Conservation (phyloP, 2,113 vertebrate genomes). For the Bagarius yarrelli region DNA sequence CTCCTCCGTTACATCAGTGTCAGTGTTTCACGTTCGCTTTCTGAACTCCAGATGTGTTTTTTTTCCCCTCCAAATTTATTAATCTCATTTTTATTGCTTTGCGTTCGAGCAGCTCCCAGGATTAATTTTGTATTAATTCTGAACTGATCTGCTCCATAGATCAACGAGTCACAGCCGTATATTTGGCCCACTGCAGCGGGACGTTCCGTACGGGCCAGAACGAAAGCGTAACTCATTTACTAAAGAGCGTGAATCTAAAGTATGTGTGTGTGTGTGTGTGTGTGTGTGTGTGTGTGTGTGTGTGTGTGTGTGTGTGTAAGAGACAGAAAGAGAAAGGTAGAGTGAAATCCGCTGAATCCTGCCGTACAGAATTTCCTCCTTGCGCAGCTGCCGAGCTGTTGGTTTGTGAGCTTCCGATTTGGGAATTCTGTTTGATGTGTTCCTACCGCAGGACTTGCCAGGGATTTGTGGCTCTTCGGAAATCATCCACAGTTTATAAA, state of each 20-base stretch:
- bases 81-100: constrained; percentile 22
- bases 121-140: constrained; percentile 18
- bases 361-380: constrained; percentile 14
- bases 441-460: constrained; percentile 51
- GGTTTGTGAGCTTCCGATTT: constrained; percentile 38
- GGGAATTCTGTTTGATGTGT: constrained; percentile 51
- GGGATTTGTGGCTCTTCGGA: constrained; percentile 42
- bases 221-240: constrained; percentile 8
- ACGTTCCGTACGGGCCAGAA: neutral
- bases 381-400: constrained; percentile 11
- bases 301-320: constrained; percentile 12
- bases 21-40: neutral
- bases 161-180: constrained; percentile 16
- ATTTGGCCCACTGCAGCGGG: constrained; percentile 13
- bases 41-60: neutral
- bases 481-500: constrained; percentile 53
- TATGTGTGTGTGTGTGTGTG: constrained; percentile 2
- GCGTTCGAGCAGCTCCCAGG: neutral
- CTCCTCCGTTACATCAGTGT: neutral
- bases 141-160: neutral
- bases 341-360: constrained; percentile 28
- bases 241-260: neutral
- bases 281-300: constrained; percentile 15
- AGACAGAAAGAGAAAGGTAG: neutral
- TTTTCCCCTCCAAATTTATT: neutral